Evolutionary conservation across 2,113 vertebrate species (phyloP).

Genomic region (Phasianus colchicus): DNA sequence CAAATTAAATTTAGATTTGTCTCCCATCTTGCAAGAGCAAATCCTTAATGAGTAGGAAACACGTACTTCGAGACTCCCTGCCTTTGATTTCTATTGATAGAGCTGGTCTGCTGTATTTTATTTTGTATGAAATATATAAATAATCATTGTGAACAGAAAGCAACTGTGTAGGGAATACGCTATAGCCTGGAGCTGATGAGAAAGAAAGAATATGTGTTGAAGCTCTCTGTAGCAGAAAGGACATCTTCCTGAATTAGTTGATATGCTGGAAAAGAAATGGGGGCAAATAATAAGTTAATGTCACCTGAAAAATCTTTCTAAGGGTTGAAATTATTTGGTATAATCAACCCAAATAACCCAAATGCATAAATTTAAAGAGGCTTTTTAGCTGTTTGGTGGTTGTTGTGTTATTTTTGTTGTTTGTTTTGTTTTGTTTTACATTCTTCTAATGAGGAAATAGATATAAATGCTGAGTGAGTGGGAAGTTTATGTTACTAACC

Average conservation of each 20-base stretch:
- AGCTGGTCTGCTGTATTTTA: background rate
- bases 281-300: background rate
- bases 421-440: background rate
- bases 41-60: conserved; percentile 25
- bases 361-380: background rate
- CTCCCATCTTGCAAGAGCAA: background rate
- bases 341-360: background rate
- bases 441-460: conserved; percentile 4
- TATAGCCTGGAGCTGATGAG: background rate
- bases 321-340: background rate
- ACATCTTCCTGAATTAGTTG: background rate
- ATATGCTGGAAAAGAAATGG: background rate
- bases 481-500: conserved; percentile 37
- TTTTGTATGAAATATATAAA: background rate
- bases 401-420: too few relatives aligned
- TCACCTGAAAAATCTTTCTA: background rate
- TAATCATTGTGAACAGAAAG: background rate
- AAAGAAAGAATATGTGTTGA: background rate
- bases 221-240: background rate
- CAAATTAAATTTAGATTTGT: background rate
- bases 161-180: background rate
- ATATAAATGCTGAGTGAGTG: conserved; percentile 31
- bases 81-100: background rate
- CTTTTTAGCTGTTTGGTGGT: background rate
- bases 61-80: conserved; percentile 30